Percentiles rank a stretch among this genome's conserved stretches.
Evolutionary conservation across 2,888 invertebrate genomes (phyloP).

Genomic region (Cerastis rubricosa): DNA sequence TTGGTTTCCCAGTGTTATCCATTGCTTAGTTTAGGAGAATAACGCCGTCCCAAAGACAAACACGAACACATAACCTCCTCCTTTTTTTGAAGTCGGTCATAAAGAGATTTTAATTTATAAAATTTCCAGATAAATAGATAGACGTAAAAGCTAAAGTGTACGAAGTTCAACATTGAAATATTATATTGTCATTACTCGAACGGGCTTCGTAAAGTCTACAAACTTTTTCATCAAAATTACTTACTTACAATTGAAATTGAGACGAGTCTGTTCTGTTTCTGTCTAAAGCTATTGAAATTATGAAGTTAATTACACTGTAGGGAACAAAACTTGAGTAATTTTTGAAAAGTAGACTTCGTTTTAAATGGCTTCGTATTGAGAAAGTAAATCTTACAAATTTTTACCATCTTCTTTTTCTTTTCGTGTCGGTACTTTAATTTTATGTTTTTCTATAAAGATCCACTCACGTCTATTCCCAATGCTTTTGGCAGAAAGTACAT

Average conservation of each 20-base stretch:
- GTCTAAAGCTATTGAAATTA: constrained; percentile 18
- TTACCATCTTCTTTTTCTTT: background rate
- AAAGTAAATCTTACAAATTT: background rate
- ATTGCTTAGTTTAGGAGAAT: background rate
- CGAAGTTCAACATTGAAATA: constrained; percentile 40
- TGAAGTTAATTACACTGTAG: constrained; percentile 25
- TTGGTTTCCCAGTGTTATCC: background rate
- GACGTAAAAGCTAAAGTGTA: background rate
- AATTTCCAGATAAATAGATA: background rate
- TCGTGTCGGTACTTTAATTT: background rate
- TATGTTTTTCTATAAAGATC: background rate
- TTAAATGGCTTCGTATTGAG: constrained; percentile 5
- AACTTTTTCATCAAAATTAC: constrained; percentile 44
- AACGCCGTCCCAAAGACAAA: background rate
- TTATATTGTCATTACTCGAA: constrained; percentile 29
- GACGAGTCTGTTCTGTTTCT: constrained; percentile 18
- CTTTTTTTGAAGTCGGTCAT: background rate
- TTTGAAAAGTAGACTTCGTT: background rate
- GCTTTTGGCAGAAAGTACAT: background rate
- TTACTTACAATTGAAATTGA: constrained; percentile 42
- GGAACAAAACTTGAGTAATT: background rate
- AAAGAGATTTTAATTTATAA: background rate
- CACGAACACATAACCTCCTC: background rate
- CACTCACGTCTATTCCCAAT: background rate
- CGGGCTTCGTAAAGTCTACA: constrained; percentile 18